Conservation (phyloP, 2,797 vertebrate species). For the Pipistrellus pipistrellus region DNA sequence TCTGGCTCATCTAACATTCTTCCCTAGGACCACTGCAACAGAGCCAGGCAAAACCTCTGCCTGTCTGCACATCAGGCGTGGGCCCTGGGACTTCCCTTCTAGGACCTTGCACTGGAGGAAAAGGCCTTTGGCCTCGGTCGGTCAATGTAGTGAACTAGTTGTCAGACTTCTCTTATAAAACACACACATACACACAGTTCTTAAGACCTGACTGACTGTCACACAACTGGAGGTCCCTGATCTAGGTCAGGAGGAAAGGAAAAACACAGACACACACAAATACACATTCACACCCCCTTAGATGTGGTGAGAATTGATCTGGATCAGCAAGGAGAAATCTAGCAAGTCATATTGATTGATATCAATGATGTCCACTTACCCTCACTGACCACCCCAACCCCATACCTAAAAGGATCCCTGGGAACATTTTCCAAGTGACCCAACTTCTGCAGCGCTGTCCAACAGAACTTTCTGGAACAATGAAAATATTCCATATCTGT, state of each 20-base stretch:
- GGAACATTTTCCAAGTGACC: neutral
- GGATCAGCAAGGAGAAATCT: slow-evolving; percentile 3
- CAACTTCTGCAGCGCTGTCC: neutral
- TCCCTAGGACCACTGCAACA: neutral
- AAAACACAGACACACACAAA: neutral
- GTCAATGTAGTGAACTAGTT: neutral
- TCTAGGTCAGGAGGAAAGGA: slow-evolving; percentile 24
- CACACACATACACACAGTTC: neutral
- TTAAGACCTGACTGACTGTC: neutral
- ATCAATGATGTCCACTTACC: neutral
- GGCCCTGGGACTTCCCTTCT: neutral
- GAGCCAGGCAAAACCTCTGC: neutral
- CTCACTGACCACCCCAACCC: neutral
- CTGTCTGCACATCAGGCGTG: neutral
- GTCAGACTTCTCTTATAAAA: slow-evolving; percentile 43
- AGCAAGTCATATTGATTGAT: neutral
- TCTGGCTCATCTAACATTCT: neutral
- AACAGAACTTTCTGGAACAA: neutral
- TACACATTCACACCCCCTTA: neutral
- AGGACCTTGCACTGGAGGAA: neutral
- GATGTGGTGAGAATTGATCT: neutral
- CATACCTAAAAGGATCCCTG: neutral
- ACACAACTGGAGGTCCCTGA: neutral
- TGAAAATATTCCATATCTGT: neutral
- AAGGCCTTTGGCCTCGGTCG: neutral